Percentiles rank a stretch among this genome's conserved stretches.
Evolutionary conservation across 2,888 invertebrate species (phyloP).

Genomic region (Brenthis hecate): DNA sequence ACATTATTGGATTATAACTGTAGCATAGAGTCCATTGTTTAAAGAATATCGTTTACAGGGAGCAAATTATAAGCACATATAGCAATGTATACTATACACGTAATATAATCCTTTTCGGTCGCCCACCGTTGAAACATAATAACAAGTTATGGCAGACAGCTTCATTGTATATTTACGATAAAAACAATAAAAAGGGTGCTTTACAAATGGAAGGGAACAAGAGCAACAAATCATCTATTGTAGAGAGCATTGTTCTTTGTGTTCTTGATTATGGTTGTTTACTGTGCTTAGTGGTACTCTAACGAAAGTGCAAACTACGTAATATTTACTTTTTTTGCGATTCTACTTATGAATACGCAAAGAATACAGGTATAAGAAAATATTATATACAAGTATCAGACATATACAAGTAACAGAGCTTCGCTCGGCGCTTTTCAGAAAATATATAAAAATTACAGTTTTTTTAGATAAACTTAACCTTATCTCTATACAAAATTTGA

Average conservation of each 20-base stretch:
- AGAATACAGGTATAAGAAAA: neutral
- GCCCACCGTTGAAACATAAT: neutral
- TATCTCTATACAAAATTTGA: too few relatives aligned
- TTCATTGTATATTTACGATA: conserved; percentile 24
- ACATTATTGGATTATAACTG: neutral
- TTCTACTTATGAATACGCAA: neutral
- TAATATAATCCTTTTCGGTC: neutral
- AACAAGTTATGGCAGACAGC: conserved; percentile 23
- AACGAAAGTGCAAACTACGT: conserved; percentile 35
- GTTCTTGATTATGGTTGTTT: conserved; percentile 19
- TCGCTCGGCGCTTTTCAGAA: neutral
- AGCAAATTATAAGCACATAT: neutral
- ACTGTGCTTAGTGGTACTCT: conserved; percentile 27
- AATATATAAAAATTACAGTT: too few relatives aligned
- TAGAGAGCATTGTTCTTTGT: conserved; percentile 24
- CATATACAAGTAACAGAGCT: neutral
- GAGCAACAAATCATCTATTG: conserved; percentile 33
- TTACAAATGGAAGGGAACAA: conserved; percentile 27
- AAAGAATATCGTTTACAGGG: neutral
- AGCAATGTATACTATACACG: conserved; percentile 6
- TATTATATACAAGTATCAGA: neutral
- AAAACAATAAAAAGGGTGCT: conserved; percentile 27
- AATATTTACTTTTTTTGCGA: neutral
- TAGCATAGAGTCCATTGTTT: conserved; percentile 12
- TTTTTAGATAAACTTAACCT: too few relatives aligned